These are phyloP conservation scores for Oscheius sp. DNA, from an alignment of 2,888 invertebrate species.

Conservation along the genomic window DNA sequence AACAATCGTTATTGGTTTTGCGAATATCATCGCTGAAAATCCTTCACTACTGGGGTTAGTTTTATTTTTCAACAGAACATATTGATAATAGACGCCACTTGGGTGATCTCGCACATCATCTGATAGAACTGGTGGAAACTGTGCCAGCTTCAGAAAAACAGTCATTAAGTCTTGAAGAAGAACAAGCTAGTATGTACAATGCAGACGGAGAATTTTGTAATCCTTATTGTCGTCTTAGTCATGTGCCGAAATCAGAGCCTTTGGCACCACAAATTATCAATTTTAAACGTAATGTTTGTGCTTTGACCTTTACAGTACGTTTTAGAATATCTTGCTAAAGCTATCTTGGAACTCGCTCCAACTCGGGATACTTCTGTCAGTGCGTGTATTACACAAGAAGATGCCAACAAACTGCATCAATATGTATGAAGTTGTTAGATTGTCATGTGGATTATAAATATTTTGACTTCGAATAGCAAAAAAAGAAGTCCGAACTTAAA, in stretches of 20 bases:
- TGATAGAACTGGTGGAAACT: constrained; percentile 44
- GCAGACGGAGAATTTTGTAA: constrained; percentile 63
- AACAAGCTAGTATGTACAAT: constrained; percentile 57
- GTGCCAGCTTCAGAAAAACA: constrained; percentile 37
- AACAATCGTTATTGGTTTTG: constrained; percentile 88
- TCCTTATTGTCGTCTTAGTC: constrained; percentile 61
- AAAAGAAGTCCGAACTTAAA: not conserved
- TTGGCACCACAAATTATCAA: constrained; percentile 49
- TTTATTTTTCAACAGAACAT: no score
- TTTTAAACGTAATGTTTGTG: constrained; percentile 43
- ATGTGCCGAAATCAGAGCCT: constrained; percentile 49
- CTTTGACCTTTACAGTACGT: not conserved
- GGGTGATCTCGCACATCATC: constrained; percentile 41
- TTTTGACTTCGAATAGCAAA: not conserved
- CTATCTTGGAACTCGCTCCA: not conserved
- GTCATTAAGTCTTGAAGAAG: constrained; percentile 49
- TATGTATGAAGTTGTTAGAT: not conserved
- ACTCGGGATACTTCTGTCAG: not conserved
- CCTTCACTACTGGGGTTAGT: constrained; percentile 5
- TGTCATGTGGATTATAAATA: not conserved
- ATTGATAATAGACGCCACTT: constrained; percentile 41
- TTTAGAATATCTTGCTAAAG: not conserved
- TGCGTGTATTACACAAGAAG: not conserved
- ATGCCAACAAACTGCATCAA: not conserved
- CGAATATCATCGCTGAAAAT: constrained; percentile 75